Conservation (phyloP, 1,140 invertebrate genomes). For the Camponotus vicinus region DNA sequence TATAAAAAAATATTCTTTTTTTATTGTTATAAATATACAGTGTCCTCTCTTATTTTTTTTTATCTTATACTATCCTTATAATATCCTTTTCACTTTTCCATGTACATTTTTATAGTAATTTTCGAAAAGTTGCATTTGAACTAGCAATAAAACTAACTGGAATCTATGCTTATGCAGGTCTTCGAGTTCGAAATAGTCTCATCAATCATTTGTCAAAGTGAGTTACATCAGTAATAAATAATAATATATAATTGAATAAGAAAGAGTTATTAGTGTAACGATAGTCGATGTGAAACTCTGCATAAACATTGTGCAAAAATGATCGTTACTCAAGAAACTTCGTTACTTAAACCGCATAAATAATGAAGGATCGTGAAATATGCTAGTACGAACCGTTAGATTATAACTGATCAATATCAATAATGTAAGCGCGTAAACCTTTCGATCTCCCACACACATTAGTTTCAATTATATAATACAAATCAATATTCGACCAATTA, state of each 20-base stretch:
- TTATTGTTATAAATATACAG: not conserved
- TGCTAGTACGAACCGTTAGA: constrained; percentile 1
- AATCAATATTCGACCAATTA: not conserved
- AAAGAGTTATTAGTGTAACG: not conserved
- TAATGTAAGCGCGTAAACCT: not conserved
- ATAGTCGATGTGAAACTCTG: not conserved
- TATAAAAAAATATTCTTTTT: not conserved
- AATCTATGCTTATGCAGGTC: not conserved
- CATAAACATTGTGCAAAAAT: not conserved
- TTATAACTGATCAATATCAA: constrained; percentile 16
- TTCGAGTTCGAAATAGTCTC: not conserved
- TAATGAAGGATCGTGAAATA: constrained; percentile 5
- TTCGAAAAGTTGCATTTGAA: not conserved
- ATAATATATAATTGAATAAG: constrained; percentile 11
- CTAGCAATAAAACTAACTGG: not conserved
- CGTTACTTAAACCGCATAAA: constrained; percentile 12
- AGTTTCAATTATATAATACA: not conserved
- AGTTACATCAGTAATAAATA: not conserved
- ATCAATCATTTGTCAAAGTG: not conserved
- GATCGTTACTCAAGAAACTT: not conserved
- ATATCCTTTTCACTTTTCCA: not conserved
- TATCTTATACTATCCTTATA: not conserved
- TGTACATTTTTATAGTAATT: not conserved
- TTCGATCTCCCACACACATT: not conserved
- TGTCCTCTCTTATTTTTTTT: not conserved